Percentiles rank a stretch among this genome's conserved stretches.
Conservation (phyloP, 1,140 invertebrate species). For the Drosophila micromelanica region DNA sequence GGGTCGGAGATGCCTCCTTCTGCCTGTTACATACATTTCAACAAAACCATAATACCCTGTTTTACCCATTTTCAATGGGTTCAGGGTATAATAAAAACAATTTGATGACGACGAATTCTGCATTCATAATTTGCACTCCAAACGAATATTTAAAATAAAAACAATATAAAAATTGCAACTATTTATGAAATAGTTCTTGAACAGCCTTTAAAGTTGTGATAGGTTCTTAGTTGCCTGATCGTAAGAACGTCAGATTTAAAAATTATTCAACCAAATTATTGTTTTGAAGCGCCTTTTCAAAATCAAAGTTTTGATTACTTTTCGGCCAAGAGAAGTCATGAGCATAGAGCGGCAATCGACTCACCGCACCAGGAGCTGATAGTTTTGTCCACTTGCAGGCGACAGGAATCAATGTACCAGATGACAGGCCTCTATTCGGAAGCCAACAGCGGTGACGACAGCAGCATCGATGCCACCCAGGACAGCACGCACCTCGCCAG, state of each 20-base stretch:
- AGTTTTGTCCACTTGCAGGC: conserved; percentile 83
- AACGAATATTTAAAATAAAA: too few relatives aligned
- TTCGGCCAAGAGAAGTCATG: conserved; percentile 34
- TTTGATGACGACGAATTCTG: too few relatives aligned
- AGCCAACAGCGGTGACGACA: conserved; percentile 86
- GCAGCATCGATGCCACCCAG: conserved; percentile 83
- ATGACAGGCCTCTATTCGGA: conserved; percentile 94
- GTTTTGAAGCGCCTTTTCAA: background rate
- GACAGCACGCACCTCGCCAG: conserved; percentile 22
- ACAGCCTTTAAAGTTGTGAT: background rate
- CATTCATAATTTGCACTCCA: too few relatives aligned
- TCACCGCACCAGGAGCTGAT: conserved; percentile 8
- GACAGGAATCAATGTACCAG: conserved; percentile 93
- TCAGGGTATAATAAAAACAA: too few relatives aligned
- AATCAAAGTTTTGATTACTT: background rate
- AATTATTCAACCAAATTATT: background rate
- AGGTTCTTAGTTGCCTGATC: conserved; percentile 1
- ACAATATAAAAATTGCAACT: too few relatives aligned
- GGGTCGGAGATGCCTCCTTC: too few relatives aligned
- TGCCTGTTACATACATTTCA: too few relatives aligned
- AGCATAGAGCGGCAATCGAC: conserved; percentile 11
- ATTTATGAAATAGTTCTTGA: too few relatives aligned
- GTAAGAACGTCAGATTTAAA: conserved; percentile 9
- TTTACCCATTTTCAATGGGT: too few relatives aligned
- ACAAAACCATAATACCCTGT: too few relatives aligned